phyloP scores from a whole-genome alignment of 2,888 invertebrate species.

The Agrochola litura region DNA sequence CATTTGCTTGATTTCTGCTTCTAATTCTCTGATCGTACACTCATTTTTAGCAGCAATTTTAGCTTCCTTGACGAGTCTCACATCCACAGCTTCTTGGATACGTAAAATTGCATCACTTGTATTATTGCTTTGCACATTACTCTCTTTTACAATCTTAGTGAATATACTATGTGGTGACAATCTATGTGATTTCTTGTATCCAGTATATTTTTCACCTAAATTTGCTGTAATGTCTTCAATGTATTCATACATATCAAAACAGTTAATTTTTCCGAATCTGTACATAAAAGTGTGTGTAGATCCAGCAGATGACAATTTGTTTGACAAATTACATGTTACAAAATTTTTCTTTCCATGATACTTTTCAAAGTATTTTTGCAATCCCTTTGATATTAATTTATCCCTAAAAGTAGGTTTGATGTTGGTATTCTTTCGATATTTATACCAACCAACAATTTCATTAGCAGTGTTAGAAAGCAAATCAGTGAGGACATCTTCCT shows the following conservation, averaged over 20 bases:
- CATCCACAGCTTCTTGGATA: slow-evolving; percentile 86
- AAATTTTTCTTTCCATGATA: slow-evolving; percentile 90
- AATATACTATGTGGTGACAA: slow-evolving; percentile 82
- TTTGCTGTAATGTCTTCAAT: slow-evolving; percentile 90
- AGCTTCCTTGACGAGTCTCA: slow-evolving; percentile 83
- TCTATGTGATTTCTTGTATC: slow-evolving; percentile 83
- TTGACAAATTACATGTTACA: slow-evolving; percentile 91
- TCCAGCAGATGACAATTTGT: slow-evolving; percentile 85
- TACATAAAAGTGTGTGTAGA: slow-evolving; percentile 92
- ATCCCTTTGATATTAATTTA: slow-evolving; percentile 91
- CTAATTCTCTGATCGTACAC: slow-evolving; percentile 82
- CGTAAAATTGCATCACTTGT: slow-evolving; percentile 84
- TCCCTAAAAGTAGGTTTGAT: slow-evolving; percentile 91
- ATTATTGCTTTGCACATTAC: slow-evolving; percentile 82
- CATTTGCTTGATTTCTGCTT: slow-evolving; percentile 87
- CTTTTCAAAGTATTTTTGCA: slow-evolving; percentile 90
- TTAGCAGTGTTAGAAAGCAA: slow-evolving; percentile 88
- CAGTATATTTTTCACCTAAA: slow-evolving; percentile 87
- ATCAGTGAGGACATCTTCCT: slow-evolving; percentile 88
- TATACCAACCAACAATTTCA: slow-evolving; percentile 93
- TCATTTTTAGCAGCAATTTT: slow-evolving; percentile 85
- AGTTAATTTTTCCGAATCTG: slow-evolving; percentile 91
- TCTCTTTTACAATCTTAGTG: slow-evolving; percentile 84
- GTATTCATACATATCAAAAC: slow-evolving; percentile 89
- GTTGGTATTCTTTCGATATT: slow-evolving; percentile 89